phyloP scores from a whole-genome alignment of 2,797 vertebrate species.

The Schizopygopsis malacanthus region DNA sequence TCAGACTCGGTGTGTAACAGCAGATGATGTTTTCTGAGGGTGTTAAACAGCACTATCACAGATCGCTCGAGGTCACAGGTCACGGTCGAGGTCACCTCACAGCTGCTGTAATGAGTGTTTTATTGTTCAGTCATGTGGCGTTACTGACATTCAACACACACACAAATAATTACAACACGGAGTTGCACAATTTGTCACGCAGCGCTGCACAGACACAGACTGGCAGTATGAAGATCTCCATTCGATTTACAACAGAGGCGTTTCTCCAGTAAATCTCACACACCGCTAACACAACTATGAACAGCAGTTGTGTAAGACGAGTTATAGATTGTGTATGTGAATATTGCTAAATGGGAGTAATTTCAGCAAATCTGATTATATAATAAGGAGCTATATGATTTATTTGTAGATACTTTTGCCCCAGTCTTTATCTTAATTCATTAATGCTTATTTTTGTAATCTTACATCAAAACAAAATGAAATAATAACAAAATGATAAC shows the following conservation, averaged over 20 bases:
- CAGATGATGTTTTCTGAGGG: background rate
- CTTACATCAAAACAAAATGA: background rate
- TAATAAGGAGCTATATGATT: background rate
- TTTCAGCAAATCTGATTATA: background rate
- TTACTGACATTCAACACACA: constrained; percentile 19
- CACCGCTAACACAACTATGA: constrained; percentile 3
- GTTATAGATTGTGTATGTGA: background rate
- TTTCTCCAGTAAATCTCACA: background rate
- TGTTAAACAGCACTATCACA: constrained; percentile 12
- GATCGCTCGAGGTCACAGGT: background rate
- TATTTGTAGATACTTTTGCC: too few relatives aligned
- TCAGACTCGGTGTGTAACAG: background rate
- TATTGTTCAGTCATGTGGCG: constrained; percentile 4
- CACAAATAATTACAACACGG: constrained; percentile 1
- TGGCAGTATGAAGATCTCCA: background rate
- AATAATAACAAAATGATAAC: background rate
- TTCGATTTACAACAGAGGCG: background rate
- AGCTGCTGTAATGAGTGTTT: constrained; percentile 7
- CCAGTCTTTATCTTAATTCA: background rate
- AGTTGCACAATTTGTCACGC: constrained; percentile 18
- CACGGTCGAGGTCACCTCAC: background rate
- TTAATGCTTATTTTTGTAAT: background rate
- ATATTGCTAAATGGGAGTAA: background rate
- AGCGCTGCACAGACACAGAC: background rate
- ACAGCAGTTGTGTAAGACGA: background rate